Conservation (phyloP, 2,888 invertebrate species). For the Melieria crassipennis region DNA sequence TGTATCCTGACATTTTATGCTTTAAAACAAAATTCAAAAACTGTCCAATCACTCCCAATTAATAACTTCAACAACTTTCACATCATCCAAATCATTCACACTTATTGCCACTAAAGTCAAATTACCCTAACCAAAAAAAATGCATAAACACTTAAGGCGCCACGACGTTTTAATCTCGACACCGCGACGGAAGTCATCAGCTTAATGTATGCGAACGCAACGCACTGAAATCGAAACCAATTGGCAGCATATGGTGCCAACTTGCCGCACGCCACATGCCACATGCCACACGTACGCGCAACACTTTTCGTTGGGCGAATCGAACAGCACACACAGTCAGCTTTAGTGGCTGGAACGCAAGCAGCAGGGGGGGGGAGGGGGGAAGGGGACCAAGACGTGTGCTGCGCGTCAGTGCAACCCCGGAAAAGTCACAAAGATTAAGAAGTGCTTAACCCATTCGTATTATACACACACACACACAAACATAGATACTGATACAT, state of each 20-base stretch:
- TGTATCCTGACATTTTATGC: too few relatives aligned
- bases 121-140: neutral
- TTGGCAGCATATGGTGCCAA: constrained; percentile 33
- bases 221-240: constrained; percentile 29
- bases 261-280: constrained; percentile 22
- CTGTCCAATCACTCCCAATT: too few relatives aligned
- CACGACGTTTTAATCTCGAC: neutral
- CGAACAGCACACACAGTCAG: neutral
- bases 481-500: neutral
- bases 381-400: neutral
- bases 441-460: constrained; percentile 33
- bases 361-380: neutral
- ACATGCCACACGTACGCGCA: neutral
- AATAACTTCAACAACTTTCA: too few relatives aligned
- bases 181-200: constrained; percentile 3
- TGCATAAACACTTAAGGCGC: neutral
- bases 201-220: neutral
- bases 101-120: too few relatives aligned
- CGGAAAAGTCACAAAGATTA: constrained; percentile 31
- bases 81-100: too few relatives aligned
- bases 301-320: neutral
- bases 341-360: too few relatives aligned
- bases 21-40: too few relatives aligned
- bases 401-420: neutral
- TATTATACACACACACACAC: neutral